These are phyloP conservation scores for Megaceryle maxima DNA, from an alignment of 2,113 vertebrate genomes.

Conservation along the genomic window DNA sequence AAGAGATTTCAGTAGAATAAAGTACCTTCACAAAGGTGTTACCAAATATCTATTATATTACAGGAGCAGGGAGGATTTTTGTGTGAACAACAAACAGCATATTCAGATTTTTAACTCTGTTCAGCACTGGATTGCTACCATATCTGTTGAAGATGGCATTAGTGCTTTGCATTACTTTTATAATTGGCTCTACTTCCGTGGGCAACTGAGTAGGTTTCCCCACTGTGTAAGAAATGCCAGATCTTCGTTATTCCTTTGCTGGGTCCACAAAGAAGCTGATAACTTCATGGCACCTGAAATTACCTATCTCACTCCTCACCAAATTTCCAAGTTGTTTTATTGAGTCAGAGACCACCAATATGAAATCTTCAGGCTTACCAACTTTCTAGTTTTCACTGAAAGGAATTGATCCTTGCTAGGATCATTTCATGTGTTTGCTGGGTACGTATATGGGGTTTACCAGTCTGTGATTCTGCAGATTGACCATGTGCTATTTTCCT, in stretches of 20 bases:
- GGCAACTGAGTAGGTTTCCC: not conserved
- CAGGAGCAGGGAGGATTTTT: not conserved
- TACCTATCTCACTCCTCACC: not conserved
- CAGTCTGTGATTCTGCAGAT: not conserved
- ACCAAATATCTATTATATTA: not conserved
- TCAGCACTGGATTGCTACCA: not conserved
- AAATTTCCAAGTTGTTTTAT: not conserved
- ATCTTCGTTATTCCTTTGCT: not conserved
- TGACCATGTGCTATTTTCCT: not conserved
- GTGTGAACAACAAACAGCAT: not conserved
- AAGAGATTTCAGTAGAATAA: not conserved
- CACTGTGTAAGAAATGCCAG: not conserved
- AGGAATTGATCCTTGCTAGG: no score
- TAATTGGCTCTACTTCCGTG: not conserved
- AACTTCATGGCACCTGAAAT: not conserved
- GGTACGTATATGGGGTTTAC: not conserved
- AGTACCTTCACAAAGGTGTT: not conserved
- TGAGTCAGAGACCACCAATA: not conserved
- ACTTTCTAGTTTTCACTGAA: not conserved
- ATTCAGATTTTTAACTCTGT: not conserved
- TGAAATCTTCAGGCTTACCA: not conserved
- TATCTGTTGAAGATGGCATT: not conserved
- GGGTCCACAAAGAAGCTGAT: not conserved
- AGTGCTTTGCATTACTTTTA: not conserved
- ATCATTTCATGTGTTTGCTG: fast-evolving